Conservation (phyloP, 2,113 vertebrate genomes). For the Noctilio leporinus region DNA sequence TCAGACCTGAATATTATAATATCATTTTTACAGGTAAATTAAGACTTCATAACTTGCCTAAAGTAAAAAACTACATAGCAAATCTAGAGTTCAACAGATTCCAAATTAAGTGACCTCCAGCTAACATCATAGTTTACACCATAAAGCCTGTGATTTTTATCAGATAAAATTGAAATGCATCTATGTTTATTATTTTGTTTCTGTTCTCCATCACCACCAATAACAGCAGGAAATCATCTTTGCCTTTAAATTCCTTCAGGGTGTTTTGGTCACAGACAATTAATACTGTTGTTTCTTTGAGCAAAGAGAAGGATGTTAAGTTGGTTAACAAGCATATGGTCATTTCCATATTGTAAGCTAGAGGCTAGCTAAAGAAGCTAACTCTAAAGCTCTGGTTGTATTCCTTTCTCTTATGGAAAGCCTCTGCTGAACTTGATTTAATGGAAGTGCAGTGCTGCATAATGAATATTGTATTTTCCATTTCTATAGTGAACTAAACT, state of each 20-base stretch:
- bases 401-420: slow-evolving; percentile 50
- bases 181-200: neutral
- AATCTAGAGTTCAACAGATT: neutral
- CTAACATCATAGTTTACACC: neutral
- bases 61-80: neutral
- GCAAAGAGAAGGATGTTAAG: neutral
- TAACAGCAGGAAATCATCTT: neutral
- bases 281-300: neutral
- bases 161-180: neutral
- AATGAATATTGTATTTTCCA: slow-evolving; percentile 57
- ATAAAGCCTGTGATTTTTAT: neutral
- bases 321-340: neutral
- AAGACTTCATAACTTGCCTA: neutral
- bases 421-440: slow-evolving; percentile 60
- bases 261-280: neutral
- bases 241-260: neutral
- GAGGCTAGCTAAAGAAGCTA: neutral
- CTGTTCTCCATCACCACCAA: neutral
- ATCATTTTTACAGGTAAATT: neutral
- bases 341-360: neutral
- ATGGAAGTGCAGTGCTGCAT: neutral
- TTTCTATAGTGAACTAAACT: slow-evolving; percentile 64
- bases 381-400: neutral
- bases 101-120: neutral
- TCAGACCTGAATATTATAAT: neutral